phyloP scores from a whole-genome alignment of 2,113 vertebrate species.

The Lontra canadensis region DNA sequence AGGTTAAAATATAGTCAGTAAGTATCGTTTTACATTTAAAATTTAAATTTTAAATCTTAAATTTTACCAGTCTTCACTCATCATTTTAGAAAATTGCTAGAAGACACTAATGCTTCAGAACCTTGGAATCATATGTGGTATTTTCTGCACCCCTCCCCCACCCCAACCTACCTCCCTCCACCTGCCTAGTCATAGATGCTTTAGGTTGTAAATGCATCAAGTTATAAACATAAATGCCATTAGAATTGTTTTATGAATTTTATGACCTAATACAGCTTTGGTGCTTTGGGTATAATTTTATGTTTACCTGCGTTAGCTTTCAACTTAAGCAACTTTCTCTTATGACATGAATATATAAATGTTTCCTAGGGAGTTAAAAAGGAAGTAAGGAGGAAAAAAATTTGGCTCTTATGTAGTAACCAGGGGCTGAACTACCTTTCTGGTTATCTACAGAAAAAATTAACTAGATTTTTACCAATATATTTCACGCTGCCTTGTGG shows the following conservation, averaged over 20 bases:
- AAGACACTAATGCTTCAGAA: neutral
- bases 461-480: neutral
- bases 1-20: neutral
- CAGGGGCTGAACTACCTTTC: neutral
- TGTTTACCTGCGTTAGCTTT: neutral
- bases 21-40: neutral
- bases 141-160: neutral
- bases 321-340: neutral
- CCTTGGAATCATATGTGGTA: neutral
- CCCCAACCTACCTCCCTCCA: neutral
- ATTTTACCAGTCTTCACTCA: neutral
- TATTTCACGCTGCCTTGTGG: neutral
- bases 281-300: neutral
- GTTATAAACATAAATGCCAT: neutral
- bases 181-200: neutral
- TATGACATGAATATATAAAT: neutral
- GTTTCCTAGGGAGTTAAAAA: conserved; percentile 5
- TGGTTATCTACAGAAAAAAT: neutral
- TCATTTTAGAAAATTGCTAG: neutral
- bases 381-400: neutral
- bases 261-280: conserved; percentile 7
- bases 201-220: neutral
- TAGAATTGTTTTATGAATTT: conserved; percentile 20
- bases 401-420: neutral
- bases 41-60: neutral